phyloP scores from a whole-genome alignment of 2,888 invertebrate genomes.

The Arrhopalites spinosus region DNA sequence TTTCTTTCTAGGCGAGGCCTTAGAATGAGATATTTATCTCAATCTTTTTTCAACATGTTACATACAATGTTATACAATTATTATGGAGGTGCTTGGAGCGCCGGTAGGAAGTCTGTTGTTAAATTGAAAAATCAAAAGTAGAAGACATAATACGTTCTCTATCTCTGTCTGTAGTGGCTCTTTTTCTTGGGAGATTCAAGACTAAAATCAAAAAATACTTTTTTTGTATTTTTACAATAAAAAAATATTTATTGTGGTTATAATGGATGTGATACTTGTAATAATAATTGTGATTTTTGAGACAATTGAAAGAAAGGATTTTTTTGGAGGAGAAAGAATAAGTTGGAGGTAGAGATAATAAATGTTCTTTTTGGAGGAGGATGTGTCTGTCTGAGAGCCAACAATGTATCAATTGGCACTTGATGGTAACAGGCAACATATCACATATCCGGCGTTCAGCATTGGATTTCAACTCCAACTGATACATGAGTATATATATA shows the following conservation, averaged over 20 bases:
- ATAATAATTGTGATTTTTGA: too few relatives aligned
- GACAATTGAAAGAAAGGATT: too few relatives aligned
- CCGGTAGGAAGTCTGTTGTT: constrained; percentile 18
- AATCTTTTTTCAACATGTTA: too few relatives aligned
- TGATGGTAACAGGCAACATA: constrained; percentile 32
- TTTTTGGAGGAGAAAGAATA: not conserved
- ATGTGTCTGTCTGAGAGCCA: constrained; percentile 12
- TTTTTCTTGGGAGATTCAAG: too few relatives aligned
- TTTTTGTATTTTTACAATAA: too few relatives aligned
- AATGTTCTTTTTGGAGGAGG: constrained; percentile 7
- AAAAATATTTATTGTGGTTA: too few relatives aligned
- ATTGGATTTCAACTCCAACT: too few relatives aligned
- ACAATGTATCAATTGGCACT: constrained; percentile 41
- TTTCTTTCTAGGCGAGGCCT: not conserved
- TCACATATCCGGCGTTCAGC: constrained; percentile 17
- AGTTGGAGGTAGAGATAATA: not conserved
- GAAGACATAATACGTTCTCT: not conserved
- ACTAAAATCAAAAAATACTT: too few relatives aligned
- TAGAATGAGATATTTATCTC: not conserved
- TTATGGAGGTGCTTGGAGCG: not conserved
- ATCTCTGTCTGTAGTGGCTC: not conserved
- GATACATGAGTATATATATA: too few relatives aligned
- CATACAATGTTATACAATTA: not conserved
- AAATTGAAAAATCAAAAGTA: constrained; percentile 1
- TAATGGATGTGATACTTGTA: too few relatives aligned